A percentile compares a stretch with the other conserved stretches of the same genome.
These are phyloP conservation scores for Calameuta idolon DNA, from an alignment of 2,888 invertebrate genomes.

Conservation along the genomic window DNA sequence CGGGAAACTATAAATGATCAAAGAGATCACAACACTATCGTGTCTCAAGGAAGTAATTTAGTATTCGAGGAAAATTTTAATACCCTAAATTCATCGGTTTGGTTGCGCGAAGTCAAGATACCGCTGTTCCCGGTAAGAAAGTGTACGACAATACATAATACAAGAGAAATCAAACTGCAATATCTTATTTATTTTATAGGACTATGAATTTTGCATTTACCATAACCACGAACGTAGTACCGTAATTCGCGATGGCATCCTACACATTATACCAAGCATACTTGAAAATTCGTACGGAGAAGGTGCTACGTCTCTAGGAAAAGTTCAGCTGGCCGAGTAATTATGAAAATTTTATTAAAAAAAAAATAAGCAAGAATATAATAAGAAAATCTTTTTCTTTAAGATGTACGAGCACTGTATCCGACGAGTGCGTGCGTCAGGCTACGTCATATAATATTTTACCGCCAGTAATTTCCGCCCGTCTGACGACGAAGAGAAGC, in stretches of 20 bases:
- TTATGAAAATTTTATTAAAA: constrained; percentile 14
- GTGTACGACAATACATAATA: not conserved
- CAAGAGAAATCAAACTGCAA: not conserved
- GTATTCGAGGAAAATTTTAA: constrained; percentile 76
- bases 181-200: constrained; percentile 40
- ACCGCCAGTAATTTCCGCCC: constrained; percentile 68
- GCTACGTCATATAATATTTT: constrained; percentile 61
- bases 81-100: constrained; percentile 35
- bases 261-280: constrained; percentile 50
- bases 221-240: constrained; percentile 46
- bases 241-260: constrained; percentile 39
- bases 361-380: not conserved
- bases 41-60: constrained; percentile 68
- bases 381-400: constrained; percentile 23
- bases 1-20: not conserved
- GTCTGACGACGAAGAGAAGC: constrained; percentile 64
- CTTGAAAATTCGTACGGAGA: constrained; percentile 53
- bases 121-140: constrained; percentile 52
- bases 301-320: constrained; percentile 45
- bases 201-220: constrained; percentile 61
- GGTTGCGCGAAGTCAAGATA: constrained; percentile 50
- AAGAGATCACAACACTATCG: constrained; percentile 26
- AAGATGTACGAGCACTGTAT: constrained; percentile 63
- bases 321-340: constrained; percentile 49
- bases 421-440: constrained; percentile 56